Evolutionary conservation across 2,888 invertebrate genomes (phyloP).

Genomic region (Agonopterix heracliana): DNA sequence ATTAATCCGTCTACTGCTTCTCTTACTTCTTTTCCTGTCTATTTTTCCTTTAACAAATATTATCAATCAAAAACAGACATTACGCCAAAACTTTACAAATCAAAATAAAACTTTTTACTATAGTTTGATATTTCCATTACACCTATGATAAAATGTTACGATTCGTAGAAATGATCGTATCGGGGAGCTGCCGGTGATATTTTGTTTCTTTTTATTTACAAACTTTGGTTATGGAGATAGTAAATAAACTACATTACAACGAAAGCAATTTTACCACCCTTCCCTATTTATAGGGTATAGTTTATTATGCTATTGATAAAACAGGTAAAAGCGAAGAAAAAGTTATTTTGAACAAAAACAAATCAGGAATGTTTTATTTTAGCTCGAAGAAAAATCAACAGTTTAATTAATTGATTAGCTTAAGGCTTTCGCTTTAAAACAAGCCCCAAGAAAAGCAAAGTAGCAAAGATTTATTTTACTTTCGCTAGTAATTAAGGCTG

Average conservation of each 20-base stretch:
- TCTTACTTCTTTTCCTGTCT: too few relatives aligned
- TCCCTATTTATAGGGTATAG: slow-evolving; percentile 19
- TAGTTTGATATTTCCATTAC: slow-evolving; percentile 62
- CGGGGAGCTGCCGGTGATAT: slow-evolving; percentile 39
- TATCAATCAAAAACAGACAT: not conserved
- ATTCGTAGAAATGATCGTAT: slow-evolving; percentile 33
- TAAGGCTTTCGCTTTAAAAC: slow-evolving; percentile 41
- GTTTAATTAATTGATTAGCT: slow-evolving; percentile 69
- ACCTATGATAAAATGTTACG: slow-evolving; percentile 73
- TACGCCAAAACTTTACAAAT: slow-evolving; percentile 35
- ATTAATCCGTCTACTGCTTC: too few relatives aligned
- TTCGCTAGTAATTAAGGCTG: slow-evolving; percentile 68
- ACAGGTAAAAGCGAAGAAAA: too few relatives aligned
- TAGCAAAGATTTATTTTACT: slow-evolving; percentile 70
- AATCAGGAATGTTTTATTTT: slow-evolving; percentile 10
- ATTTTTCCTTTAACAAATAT: not conserved
- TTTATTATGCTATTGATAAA: not conserved
- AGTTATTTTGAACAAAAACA: not conserved
- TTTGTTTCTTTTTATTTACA: slow-evolving; percentile 69
- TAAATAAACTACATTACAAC: slow-evolving; percentile 39
- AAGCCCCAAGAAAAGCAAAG: slow-evolving; percentile 59
- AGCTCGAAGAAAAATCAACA: slow-evolving; percentile 38
- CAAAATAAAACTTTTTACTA: slow-evolving; percentile 58
- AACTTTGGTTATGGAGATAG: slow-evolving; percentile 55
- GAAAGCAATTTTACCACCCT: slow-evolving; percentile 42